Percentiles rank a stretch among this genome's conserved stretches.
Evolutionary conservation across 2,888 invertebrate species (phyloP).

Genomic region (Drosophila monieri): DNA sequence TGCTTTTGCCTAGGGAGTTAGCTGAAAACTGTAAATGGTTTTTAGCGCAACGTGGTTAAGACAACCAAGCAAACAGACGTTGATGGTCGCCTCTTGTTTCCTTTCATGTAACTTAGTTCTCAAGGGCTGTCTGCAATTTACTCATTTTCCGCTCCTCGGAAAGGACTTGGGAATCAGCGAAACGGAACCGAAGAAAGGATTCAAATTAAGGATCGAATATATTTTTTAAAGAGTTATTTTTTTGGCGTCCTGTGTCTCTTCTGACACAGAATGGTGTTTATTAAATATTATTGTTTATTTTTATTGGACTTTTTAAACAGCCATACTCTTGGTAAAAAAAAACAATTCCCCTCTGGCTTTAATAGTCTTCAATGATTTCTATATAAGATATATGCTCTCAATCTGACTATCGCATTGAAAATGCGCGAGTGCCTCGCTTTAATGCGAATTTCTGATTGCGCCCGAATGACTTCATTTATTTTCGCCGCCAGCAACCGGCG

Average conservation of each 20-base stretch:
- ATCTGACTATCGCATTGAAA: constrained; percentile 64
- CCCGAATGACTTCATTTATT: constrained; percentile 78
- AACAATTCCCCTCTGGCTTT: constrained; percentile 14
- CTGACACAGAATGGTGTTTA: too few relatives aligned
- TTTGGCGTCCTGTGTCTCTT: too few relatives aligned
- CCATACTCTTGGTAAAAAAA: constrained; percentile 1
- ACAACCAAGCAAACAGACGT: constrained; percentile 39
- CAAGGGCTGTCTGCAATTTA: constrained; percentile 44
- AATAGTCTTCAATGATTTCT: constrained; percentile 13
- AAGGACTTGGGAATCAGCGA: constrained; percentile 5
- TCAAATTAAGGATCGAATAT: constrained; percentile 1
- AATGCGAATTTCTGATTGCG: constrained; percentile 78
- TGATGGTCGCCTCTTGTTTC: constrained; percentile 48
- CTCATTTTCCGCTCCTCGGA: background rate
- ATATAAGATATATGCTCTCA: constrained; percentile 26
- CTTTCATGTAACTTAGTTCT: constrained; percentile 55
- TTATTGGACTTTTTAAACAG: background rate
- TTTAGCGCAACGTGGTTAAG: constrained; percentile 43
- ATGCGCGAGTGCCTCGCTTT: constrained; percentile 62
- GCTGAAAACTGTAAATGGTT: constrained; percentile 56
- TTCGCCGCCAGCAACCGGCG: constrained; percentile 38
- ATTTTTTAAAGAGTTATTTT: background rate
- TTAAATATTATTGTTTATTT: background rate
- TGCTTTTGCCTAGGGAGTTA: constrained; percentile 42
- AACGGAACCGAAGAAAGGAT: constrained; percentile 10